A percentile compares a stretch with the other conserved stretches of the same genome.
These are phyloP conservation scores for Passer domesticus DNA, from an alignment of 2,113 vertebrate genomes.

Conservation along the genomic window DNA sequence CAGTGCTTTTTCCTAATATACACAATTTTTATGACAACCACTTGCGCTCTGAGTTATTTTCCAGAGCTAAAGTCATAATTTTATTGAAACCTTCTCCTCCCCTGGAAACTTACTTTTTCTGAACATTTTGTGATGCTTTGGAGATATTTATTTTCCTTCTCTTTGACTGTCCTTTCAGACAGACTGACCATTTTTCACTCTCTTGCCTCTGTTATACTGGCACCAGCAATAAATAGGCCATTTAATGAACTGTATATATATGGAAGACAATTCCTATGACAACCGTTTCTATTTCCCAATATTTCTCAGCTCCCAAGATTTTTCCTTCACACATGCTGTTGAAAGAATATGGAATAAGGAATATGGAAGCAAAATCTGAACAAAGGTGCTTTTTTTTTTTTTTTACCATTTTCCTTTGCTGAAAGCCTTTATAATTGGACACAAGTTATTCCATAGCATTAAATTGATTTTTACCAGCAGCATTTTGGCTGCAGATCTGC, in stretches of 20 bases:
- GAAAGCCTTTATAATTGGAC: background rate
- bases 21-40: slow-evolving; percentile 31
- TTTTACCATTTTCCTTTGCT: background rate
- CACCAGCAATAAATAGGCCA: background rate
- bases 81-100: slow-evolving; percentile 22
- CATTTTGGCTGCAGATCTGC: background rate
- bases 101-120: slow-evolving; percentile 3
- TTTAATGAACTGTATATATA: background rate
- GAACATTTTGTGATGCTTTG: background rate
- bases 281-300: background rate
- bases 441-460: background rate
- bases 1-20: background rate
- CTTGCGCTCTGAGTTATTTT: slow-evolving; percentile 22
- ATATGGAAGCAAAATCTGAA: background rate
- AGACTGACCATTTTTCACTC: background rate
- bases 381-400: background rate
- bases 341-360: background rate
- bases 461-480: background rate
- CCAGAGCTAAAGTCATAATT: slow-evolving; percentile 18
- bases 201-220: background rate
- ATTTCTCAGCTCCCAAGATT: background rate
- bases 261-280: background rate
- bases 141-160: slow-evolving; percentile 19
- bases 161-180: background rate
- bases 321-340: background rate